Evolutionary conservation across 2,888 invertebrate genomes (phyloP), one percentile per base, ranked within the genome.

Genomic region (Protula sp.): DNA sequence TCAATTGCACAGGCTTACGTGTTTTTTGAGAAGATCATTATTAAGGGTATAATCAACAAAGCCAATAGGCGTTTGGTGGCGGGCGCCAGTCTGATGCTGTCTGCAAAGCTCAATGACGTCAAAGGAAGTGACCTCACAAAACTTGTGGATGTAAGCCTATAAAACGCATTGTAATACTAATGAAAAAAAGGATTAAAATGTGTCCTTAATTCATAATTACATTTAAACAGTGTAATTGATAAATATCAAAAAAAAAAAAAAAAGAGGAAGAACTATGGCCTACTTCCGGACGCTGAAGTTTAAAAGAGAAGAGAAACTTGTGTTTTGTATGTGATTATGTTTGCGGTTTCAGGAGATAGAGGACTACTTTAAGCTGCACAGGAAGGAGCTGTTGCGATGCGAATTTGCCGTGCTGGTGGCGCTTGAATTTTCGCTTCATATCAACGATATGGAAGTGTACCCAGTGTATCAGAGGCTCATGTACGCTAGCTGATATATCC

Each of bases 1-100:
- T 93, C 93, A 0, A 91, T 98, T 24, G 95, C 98, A 24, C 94
- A 94, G 80, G 91, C 95, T 0, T 97, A 94, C 78, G 97, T 97
- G n/a, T 98, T 94, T 83, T 98, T 97, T 82, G 98, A 99, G 81
- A 94, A 94, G 80, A 84, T 98, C 58, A 94, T 98, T 70, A 84
- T 95, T 55, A 70, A 82, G 81, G 79, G 91, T 76, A 84, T 94
- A 62, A 92, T 98, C 55, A 94, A 93, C 75, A 99, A 98, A 82
- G 89, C 88, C 77, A 98, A 98, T 78, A 86, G 98, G 52, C 98
- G 97, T 82, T 84, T 94, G 61, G 94, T 94, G 79, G 95, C 97
- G 22, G 97, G 94, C 47, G 94, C 95, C 19, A 94, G 95, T 80
- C 84, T 99, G 58, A 83, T 98, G 62, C 84, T 99, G 19, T 92